These are phyloP conservation scores for Dendrolimus pini DNA, from an alignment of 2,888 invertebrate species.

Conservation along the genomic window DNA sequence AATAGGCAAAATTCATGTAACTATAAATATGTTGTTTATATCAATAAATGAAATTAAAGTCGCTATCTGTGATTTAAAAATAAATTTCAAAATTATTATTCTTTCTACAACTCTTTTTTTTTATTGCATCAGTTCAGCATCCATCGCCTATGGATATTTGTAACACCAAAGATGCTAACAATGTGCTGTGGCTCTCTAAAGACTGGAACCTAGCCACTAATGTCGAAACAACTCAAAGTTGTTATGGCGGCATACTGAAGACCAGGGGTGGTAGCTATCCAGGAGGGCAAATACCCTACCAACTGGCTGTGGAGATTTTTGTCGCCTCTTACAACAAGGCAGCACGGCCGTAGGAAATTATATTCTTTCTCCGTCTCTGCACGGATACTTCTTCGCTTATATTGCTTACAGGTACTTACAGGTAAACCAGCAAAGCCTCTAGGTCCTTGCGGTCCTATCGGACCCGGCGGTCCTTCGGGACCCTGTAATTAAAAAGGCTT, in stretches of 20 bases:
- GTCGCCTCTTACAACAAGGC: neutral
- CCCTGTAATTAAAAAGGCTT: constrained; percentile 41
- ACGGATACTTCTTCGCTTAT: neutral
- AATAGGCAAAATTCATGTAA: too few species aligned
- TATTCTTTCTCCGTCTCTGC: neutral
- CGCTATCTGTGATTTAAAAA: too few species aligned
- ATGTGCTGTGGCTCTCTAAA: neutral
- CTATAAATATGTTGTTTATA: too few species aligned
- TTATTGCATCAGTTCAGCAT: neutral
- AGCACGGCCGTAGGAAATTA: neutral
- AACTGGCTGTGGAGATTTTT: neutral
- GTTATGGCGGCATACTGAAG: neutral
- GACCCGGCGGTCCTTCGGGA: constrained; percentile 62
- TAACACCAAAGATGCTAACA: neutral
- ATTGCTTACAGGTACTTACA: constrained; percentile 25
- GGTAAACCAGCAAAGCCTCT: constrained; percentile 67
- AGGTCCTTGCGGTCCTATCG: constrained; percentile 57
- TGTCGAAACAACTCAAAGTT: neutral
- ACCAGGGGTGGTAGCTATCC: neutral
- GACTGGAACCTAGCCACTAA: neutral
- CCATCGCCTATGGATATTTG: neutral
- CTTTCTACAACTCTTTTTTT: neutral
- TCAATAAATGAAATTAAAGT: too few species aligned
- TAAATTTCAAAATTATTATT: too few species aligned
- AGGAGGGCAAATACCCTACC: neutral